Base-by-base conservation (phyloP, 2,888 invertebrate species). In the Hermaeophaga mercurialis region DNA sequence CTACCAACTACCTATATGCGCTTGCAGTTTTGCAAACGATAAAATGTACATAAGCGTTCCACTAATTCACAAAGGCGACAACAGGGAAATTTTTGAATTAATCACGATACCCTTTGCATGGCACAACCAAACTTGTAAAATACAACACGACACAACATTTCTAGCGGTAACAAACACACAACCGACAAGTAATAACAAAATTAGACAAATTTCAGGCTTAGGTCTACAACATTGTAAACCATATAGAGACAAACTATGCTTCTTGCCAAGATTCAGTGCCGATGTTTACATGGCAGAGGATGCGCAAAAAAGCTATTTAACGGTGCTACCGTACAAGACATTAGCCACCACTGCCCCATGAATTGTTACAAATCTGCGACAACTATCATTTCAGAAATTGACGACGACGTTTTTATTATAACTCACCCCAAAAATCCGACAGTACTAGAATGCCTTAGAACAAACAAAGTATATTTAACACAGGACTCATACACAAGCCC, bases 41-140 rank as follows among this genome's bases (percentile, higher is more conserved):
- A 26, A 46, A n/a, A 50, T 63, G 1, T 19, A 17, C 5, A 41
- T 63, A 0, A 44, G 55, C 12, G 24, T 62, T 5, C 59, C 63
- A 5, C 53, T 62, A 12, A 48, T 19, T 1, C 47, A 56, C 41
- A 17, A n/a, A 8, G 9, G 15, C 1, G 6, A 45, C 1, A 39
- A 38, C 9, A 59, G 62, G 64, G 36, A 58, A 38, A 15, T 59
- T 1, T 56, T 31, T 15, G 54, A 64, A 46, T 24, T 64, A 3
- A 39, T 56, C 1, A 56, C 61, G 2, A 55, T 53, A n/a, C 64
- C 61, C 7, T 64, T 64, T 47, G 56, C 59, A 11, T 62, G 62
- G 61, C n/a, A 57, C 1, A 58, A 59, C 34, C 39, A 62, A 31
- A 62, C 60, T 1, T 64, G 63, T 43, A 31, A 22, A 8, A 57